Percentiles rank a stretch among this genome's conserved stretches.
Conservation (phyloP, 2,888 invertebrate genomes). For the Cyrtodaria siliqua region DNA sequence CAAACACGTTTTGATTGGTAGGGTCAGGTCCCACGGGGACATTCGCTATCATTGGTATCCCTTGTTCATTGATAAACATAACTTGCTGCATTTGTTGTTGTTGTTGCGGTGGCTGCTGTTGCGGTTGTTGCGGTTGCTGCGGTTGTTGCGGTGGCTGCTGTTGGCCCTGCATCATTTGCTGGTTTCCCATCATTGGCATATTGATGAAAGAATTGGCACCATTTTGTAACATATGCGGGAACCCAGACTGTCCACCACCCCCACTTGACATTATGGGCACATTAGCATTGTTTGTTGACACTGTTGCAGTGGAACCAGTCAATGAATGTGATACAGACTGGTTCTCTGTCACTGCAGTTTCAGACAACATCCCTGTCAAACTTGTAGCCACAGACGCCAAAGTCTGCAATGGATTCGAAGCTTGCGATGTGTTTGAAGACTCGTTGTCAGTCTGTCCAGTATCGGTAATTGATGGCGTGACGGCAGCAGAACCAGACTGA, state of each 20-base stretch:
- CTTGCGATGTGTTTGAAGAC: conserved; percentile 28
- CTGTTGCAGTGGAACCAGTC: conserved; percentile 48
- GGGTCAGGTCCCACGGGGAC: conserved; percentile 67
- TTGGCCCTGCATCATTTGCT: conserved; percentile 65
- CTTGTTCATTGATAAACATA: conserved; percentile 78
- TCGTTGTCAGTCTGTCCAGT: conserved; percentile 24
- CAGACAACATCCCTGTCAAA: conserved; percentile 61
- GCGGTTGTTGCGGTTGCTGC: conserved; percentile 59
- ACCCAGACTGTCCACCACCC: background rate
- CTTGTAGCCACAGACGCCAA: conserved; percentile 78
- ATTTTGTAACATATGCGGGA: conserved; percentile 23
- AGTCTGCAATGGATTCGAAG: conserved; percentile 75
- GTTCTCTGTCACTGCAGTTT: conserved; percentile 32
- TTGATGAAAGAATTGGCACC: background rate
- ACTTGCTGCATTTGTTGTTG: conserved; percentile 72
- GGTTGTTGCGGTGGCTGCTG: conserved; percentile 45
- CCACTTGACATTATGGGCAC: background rate
- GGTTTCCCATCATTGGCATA: conserved; percentile 23
- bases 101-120: conserved; percentile 51
- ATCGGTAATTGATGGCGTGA: conserved; percentile 46
- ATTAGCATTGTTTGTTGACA: conserved; percentile 23
- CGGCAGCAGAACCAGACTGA: conserved; percentile 46
- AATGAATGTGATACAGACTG: conserved; percentile 23
- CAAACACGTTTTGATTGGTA: conserved; percentile 43
- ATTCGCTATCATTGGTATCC: conserved; percentile 73